Evolutionary conservation across 2,113 vertebrate species (phyloP), one percentile per base, ranked within the genome.

Genomic region (Nothoprocta perdicaria): DNA sequence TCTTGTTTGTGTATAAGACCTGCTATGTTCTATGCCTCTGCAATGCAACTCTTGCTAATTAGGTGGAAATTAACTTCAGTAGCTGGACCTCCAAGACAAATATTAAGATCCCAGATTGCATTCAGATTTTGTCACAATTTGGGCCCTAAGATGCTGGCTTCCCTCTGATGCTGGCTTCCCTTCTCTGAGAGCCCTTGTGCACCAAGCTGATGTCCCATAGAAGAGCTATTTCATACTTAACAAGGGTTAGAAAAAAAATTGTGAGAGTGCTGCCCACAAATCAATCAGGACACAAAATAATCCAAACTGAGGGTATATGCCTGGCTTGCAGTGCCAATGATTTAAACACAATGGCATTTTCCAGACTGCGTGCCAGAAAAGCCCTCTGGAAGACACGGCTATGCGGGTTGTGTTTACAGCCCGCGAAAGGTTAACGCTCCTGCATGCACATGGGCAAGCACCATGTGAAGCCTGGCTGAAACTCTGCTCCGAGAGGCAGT

Each of bases 341-440:
- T 43, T 76, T 90, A 89, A 86, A 65, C 52, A 19, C 53, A 76
- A 14, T 14, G 67, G 29, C 35, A 91, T 84, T 92, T 93, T 89
- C 74, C 78, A 81, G 11, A 17, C 41, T 57, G 43, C 1, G 22
- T 76, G 78, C 43, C 74, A 86, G 78, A 82, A 23, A 1, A 65
- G 45, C 62, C 23, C 4, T 82, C 79, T 45, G 35, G 35, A 86
- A 81, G 40, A 40, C 8, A 24, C 6, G 2, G 8, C 10, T 48
- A 27, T 27, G 33, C 14, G 8, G 14, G 48, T 55, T 40, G 35
- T 86, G 35, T 62, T 71, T 92, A 33, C 38, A 72, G 53, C 43
- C 52, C 55, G 9, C n/a, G 61, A 75, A 79, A 86, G 58, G 52
- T 68, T 90, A 38, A 84, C 33, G 17, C n/a, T 73, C n/a, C 19